Percentiles rank a stretch among this genome's conserved stretches.
Conservation (phyloP, 2,888 invertebrate species). For the Cryptocephalus moraei region DNA sequence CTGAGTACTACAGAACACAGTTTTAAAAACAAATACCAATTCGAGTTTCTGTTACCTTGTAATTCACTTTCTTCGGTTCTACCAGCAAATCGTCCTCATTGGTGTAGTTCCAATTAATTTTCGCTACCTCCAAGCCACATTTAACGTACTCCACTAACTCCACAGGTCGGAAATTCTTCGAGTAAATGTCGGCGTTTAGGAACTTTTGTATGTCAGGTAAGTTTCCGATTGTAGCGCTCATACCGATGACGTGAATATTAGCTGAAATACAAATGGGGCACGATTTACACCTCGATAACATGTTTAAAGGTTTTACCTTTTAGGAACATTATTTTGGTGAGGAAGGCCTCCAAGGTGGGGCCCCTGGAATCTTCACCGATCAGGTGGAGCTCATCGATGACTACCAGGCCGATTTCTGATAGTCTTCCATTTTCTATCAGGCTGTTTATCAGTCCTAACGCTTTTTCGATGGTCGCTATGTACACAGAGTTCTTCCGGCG, state of each 20-base stretch:
- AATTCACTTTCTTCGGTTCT: conserved; percentile 43
- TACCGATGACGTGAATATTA: conserved; percentile 79
- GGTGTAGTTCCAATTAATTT: conserved; percentile 41
- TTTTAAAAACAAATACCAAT: background rate
- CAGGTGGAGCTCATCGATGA: conserved; percentile 88
- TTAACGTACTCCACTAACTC: conserved; percentile 76
- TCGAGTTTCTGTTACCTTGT: conserved; percentile 29
- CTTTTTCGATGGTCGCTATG: conserved; percentile 93
- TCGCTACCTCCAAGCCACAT: conserved; percentile 48
- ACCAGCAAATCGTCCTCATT: conserved; percentile 44
- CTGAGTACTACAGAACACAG: conserved; percentile 46
- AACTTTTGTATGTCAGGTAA: conserved; percentile 70
- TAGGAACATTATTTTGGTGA: conserved; percentile 68
- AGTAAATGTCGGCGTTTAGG: conserved; percentile 71
- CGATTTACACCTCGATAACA: no score
- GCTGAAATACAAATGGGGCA: conserved; percentile 34
- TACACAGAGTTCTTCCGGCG: conserved; percentile 69
- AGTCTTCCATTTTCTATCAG: conserved; percentile 69
- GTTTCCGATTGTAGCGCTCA: conserved; percentile 97
- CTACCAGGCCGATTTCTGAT: conserved; percentile 66
- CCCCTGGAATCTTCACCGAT: conserved; percentile 83
- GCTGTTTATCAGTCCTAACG: conserved; percentile 72
- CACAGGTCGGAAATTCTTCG: conserved; percentile 81
- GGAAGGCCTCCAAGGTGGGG: conserved; percentile 68
- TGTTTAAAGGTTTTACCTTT: conserved; percentile 42